Base-by-base conservation (phyloP, 2,888 invertebrate genomes). In the Dicyrtomina minuta region DNA sequence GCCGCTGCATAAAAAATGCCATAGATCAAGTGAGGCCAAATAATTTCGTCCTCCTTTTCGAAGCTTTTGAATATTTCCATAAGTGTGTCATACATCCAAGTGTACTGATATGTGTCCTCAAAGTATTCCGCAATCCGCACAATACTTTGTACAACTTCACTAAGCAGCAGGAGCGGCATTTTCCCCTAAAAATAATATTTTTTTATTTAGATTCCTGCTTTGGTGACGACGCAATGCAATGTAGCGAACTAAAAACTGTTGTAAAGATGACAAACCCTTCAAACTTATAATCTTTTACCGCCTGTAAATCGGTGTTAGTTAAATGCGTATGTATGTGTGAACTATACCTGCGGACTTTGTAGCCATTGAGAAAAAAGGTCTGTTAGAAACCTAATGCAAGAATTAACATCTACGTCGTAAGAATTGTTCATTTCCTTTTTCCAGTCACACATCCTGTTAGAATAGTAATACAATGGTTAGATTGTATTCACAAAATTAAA, bases 371-470 rank as follows among this genome's bases (percentile, higher is more conserved):
- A 87, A 76, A 93, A 93, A 41, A 96, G 87, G 82, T 97, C 96
- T 81, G 95, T 87, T 20, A 97, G 85, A 80, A 97, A 90, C 81
- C 94, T 93, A 65, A 96, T 83, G 83, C 96, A 97, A 70, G 96
- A 97, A 81, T 92, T 91, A 39, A 96, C 86, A 83, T 97, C 96
- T 44, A 97, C 85, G 13, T 88, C 89, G 73, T 87, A 87, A 61
- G 84, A 83, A 59, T 85, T 79, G 15, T 69, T 61, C 17, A 74
- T 44, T 33, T 15, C 39, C 68, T 74, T 74, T 5, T 53, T 59
- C 80, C 78, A 66, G 79, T 80, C 70, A 68, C 70, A 64, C 22
- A 72, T 49, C 22, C 78, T 78, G 58, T 24, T 27, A 41, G 61
- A 65, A 65, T n/a, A 68, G 41, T 41, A 26, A 33, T 33, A n/a